Conservation (phyloP, 2,888 invertebrate species). For the Diabrotica balteata region DNA sequence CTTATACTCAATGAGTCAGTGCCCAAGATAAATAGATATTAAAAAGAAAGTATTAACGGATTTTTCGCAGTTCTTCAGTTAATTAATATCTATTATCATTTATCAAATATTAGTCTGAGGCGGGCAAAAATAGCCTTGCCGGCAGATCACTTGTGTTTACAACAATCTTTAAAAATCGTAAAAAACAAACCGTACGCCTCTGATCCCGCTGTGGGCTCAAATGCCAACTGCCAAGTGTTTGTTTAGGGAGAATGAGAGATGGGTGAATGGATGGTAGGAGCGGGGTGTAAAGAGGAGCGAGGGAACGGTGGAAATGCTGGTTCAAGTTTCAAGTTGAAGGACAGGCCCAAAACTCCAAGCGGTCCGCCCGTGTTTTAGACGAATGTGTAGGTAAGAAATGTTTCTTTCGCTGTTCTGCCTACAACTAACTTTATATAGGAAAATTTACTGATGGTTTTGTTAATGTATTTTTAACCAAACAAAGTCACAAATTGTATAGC, state of each 20-base stretch:
- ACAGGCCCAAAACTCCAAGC: slow-evolving; percentile 38
- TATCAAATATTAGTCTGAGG: background rate
- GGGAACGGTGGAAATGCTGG: slow-evolving; percentile 29
- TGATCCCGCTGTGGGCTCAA: slow-evolving; percentile 29
- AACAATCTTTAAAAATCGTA: background rate
- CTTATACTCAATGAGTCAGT: too few relatives aligned
- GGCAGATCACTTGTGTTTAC: too few relatives aligned
- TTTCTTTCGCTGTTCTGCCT: slow-evolving; percentile 2
- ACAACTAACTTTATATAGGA: too few relatives aligned
- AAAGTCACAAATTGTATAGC: too few relatives aligned
- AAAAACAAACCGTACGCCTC: slow-evolving; percentile 13
- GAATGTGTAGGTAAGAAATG: slow-evolving; percentile 17
- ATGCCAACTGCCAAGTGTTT: slow-evolving; percentile 42
- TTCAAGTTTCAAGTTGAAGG: slow-evolving; percentile 50
- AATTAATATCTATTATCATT: background rate
- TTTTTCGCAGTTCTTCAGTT: too few relatives aligned
- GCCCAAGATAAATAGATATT: too few relatives aligned
- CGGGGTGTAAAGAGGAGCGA: slow-evolving; percentile 21
- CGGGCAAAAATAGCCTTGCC: too few relatives aligned
- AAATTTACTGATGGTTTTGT: too few relatives aligned
- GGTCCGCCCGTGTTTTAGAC: slow-evolving; percentile 28
- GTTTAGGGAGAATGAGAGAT: slow-evolving; percentile 42
- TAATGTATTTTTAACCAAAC: too few relatives aligned
- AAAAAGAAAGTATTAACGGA: too few relatives aligned
- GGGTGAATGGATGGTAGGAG: slow-evolving; percentile 31